Evolutionary conservation across 1,140 invertebrate genomes (phyloP).

Genomic region (Drosophila orosa): DNA sequence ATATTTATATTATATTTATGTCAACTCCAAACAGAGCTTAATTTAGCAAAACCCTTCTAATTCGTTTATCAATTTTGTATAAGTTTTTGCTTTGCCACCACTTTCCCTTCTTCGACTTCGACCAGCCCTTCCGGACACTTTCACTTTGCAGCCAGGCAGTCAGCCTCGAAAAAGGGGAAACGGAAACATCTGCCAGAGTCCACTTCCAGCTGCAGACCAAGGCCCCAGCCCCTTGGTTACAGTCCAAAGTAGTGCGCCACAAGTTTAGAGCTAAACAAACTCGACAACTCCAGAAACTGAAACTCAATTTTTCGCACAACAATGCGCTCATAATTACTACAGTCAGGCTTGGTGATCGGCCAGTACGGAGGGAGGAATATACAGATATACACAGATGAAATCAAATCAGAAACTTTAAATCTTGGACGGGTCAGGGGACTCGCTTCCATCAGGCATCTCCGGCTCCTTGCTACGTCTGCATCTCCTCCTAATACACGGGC

Average conservation of each 20-base stretch:
- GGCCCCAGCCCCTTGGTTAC: neutral
- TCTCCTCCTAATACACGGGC: conserved; percentile 62
- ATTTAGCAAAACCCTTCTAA: conserved; percentile 15
- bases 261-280: conserved; percentile 73
- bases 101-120: conserved; percentile 7
- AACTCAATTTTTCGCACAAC: conserved; percentile 80
- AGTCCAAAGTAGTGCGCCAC: conserved; percentile 31
- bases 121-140: conserved; percentile 32
- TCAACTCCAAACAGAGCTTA: neutral
- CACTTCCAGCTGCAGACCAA: conserved; percentile 21
- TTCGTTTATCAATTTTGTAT: conserved; percentile 26
- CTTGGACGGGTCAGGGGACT: conserved; percentile 52
- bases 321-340: conserved; percentile 77
- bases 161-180: conserved; percentile 23
- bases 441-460: conserved; percentile 18
- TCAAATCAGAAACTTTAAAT: conserved; percentile 80
- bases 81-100: conserved; percentile 6
- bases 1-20: neutral
- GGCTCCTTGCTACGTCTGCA: conserved; percentile 5
- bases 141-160: conserved; percentile 28
- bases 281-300: conserved; percentile 53
- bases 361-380: neutral
- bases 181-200: conserved; percentile 57
- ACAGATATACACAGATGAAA: conserved; percentile 35
- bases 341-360: conserved; percentile 15